Conservation (phyloP, 2,113 vertebrate species). For the Phylloscopus trochilus region DNA sequence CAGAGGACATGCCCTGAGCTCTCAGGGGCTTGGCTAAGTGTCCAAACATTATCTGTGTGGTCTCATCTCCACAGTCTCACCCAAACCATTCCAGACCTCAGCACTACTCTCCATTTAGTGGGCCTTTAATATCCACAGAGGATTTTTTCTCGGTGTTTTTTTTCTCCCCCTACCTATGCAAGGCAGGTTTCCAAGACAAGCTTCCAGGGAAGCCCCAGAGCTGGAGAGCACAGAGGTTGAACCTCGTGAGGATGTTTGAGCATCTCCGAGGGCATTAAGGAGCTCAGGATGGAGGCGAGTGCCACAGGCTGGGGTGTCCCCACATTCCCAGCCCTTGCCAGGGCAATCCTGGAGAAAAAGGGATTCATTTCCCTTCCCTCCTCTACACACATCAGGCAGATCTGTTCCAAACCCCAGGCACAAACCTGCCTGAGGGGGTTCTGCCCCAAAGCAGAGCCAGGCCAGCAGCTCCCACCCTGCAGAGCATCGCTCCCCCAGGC, state of each 20-base stretch:
- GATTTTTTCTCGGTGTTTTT: not conserved
- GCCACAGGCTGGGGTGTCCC: fast-evolving
- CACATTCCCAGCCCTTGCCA: not conserved
- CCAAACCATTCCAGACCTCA: not conserved
- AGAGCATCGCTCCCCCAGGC: not conserved
- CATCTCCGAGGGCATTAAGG: not conserved
- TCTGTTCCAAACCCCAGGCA: fast-evolving
- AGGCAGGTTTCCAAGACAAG: not conserved
- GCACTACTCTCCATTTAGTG: not conserved
- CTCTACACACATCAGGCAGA: not conserved
- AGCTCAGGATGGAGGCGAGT: fast-evolving
- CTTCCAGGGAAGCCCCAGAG: not conserved
- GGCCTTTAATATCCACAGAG: not conserved
- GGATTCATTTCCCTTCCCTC: not conserved
- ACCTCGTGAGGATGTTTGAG: not conserved
- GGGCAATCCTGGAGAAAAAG: not conserved
- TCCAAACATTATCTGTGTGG: not conserved
- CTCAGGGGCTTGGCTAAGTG: not conserved
- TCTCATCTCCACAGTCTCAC: fast-evolving
- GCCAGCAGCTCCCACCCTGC: not conserved
- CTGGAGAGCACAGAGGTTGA: not conserved
- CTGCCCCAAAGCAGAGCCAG: not conserved
- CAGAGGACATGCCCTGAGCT: not conserved
- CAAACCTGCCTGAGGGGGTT: not conserved
- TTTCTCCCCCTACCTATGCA: fast-evolving